A percentile compares a stretch with the other conserved stretches of the same genome.
Evolutionary conservation across 1,140 invertebrate genomes (phyloP).

Genomic region (Dendroctonus ponderosae): DNA sequence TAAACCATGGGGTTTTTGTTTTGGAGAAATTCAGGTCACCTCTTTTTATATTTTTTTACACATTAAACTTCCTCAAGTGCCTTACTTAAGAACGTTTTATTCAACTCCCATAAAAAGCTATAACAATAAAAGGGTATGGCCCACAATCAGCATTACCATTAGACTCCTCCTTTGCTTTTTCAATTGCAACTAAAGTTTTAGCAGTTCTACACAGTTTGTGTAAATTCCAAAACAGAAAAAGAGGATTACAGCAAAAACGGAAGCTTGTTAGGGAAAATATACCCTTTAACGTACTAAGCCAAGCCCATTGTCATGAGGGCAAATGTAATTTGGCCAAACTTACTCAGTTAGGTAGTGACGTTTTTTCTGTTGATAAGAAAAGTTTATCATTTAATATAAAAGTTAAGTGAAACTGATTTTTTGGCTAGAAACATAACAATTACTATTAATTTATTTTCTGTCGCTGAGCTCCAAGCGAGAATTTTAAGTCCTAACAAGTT

Average conservation of each 20-base stretch:
- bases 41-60: constrained; percentile 5
- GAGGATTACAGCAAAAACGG: too few species aligned
- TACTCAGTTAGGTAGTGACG: too few species aligned
- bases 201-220: background rate
- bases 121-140: constrained; percentile 16
- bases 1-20: too few species aligned
- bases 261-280: too few species aligned
- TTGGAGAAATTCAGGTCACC: background rate
- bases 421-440: too few species aligned
- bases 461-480: constrained; percentile 1
- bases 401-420: too few species aligned
- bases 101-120: constrained; percentile 5
- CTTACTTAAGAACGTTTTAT: constrained; percentile 9
- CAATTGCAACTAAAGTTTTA: constrained; percentile 6
- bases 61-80: constrained; percentile 6
- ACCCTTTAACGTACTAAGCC: too few species aligned
- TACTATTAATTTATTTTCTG: too few species aligned
- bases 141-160: constrained; percentile 13
- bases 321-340: too few species aligned
- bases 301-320: too few species aligned
- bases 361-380: too few species aligned
- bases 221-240: background rate
- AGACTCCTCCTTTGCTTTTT: constrained; percentile 10
- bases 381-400: too few species aligned
- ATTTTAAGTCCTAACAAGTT: constrained; percentile 8